Percentiles rank a stretch among this genome's conserved stretches.
phyloP scores from a whole-genome alignment of 2,113 vertebrate species.

The Semicossyphus pulcher region DNA sequence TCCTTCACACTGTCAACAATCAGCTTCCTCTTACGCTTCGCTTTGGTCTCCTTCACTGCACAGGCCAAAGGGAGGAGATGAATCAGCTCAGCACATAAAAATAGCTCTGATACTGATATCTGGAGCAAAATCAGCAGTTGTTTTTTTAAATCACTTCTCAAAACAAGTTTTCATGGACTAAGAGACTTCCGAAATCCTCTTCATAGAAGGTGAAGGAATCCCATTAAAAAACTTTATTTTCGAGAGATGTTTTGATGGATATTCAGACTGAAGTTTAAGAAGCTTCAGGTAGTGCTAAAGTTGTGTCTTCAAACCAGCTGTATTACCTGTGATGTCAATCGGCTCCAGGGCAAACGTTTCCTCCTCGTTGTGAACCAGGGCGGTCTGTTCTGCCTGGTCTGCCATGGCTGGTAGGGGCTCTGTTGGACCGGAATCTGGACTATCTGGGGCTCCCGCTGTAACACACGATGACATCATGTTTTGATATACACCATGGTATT shows the following conservation, averaged over 20 bases:
- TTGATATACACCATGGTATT: too few species aligned
- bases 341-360: conserved; percentile 98
- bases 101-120: too few species aligned
- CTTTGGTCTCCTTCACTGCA: conserved; percentile 98
- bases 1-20: conserved; percentile 99
- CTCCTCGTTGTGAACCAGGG: conserved; percentile 96
- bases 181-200: too few species aligned
- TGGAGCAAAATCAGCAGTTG: too few species aligned
- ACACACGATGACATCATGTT: conserved; percentile 15
- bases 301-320: background rate
- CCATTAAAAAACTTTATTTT: background rate
- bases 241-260: background rate
- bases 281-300: background rate
- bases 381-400: conserved; percentile 93
- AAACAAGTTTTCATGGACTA: too few species aligned
- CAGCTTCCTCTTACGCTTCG: conserved; percentile 98
- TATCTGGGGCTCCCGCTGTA: conserved; percentile 88
- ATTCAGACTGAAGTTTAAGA: background rate
- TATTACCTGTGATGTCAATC: conserved; percentile 97
- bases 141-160: too few species aligned
- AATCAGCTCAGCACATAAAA: background rate
- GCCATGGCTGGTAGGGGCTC: conserved; percentile 95
- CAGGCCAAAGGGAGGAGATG: background rate
- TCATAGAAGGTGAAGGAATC: background rate
- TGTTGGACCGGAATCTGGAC: conserved; percentile 93